Conservation (phyloP, 2,797 vertebrate genomes). For the Hafferia zeledoni region DNA sequence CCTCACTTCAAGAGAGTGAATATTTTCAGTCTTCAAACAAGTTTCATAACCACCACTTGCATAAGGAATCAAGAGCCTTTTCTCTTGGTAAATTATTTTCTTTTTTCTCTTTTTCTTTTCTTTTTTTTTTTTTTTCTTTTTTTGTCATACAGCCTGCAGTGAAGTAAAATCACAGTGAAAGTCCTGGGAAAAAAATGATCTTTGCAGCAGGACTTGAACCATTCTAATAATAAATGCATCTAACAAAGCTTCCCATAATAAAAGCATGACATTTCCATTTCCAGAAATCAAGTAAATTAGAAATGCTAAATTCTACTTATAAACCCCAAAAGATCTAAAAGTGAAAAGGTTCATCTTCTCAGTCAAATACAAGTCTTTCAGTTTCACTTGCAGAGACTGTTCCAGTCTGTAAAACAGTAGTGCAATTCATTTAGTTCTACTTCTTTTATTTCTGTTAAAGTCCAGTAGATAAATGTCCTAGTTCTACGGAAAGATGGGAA, state of each 20-base stretch:
- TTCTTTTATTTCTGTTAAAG: constrained; percentile 77
- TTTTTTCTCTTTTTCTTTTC: neutral
- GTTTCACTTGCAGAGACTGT: constrained; percentile 83
- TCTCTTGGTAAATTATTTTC: constrained; percentile 58
- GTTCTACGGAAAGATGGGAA: constrained; percentile 84
- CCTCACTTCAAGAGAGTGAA: constrained; percentile 65
- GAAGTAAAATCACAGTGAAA: constrained; percentile 92
- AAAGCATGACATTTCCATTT: constrained; percentile 80
- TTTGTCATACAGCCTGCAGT: constrained; percentile 74
- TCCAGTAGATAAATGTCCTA: constrained; percentile 82
- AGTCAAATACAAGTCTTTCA: constrained; percentile 77
- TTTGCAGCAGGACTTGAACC: constrained; percentile 81
- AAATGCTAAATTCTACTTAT: constrained; percentile 87
- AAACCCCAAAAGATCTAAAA: constrained; percentile 87
- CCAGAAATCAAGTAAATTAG: constrained; percentile 81
- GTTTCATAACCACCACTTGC: constrained; percentile 70
- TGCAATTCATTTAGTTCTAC: constrained; percentile 90
- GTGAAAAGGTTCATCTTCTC: constrained; percentile 79
- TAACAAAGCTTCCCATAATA: constrained; percentile 80
- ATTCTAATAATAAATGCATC: constrained; percentile 78
- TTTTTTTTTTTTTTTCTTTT: neutral
- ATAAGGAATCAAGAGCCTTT: constrained; percentile 76
- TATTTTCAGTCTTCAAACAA: constrained; percentile 74
- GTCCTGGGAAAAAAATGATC: constrained; percentile 80
- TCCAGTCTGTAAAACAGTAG: constrained; percentile 90